Base-by-base conservation (phyloP, 2,888 invertebrate genomes). In the Helobdella robusta region DNA sequence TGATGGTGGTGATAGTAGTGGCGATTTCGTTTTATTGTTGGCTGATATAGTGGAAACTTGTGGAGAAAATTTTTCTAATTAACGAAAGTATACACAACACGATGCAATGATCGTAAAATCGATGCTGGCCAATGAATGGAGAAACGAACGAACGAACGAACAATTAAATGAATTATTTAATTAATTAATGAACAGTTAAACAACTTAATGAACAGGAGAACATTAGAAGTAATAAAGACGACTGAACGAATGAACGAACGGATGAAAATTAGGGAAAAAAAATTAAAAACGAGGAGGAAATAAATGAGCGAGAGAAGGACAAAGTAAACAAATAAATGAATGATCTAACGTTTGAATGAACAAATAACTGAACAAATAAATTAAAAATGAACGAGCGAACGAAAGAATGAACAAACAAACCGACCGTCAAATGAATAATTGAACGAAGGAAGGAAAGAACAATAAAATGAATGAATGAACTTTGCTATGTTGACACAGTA, bases 1-100 rank as follows among this genome's bases (percentile, higher is more conserved):
- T 54, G 54, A 54, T 54, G 54, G 23, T 54, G 54, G 23, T 54
- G 54, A 11, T 54, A 30, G 23, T 54, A 23, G 8, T 48, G 48
- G 23, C 23, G 48, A 48, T 48, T n/a, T n/a, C n/a, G n/a, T n/a
- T n/a, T n/a, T n/a, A n/a, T n/a, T n/a, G n/a, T n/a, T n/a, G n/a
- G n/a, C n/a, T n/a, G n/a, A n/a, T n/a, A n/a, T n/a, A n/a, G n/a
- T n/a, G n/a, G n/a, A n/a, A n/a, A n/a, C n/a, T n/a, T n/a, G n/a
- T n/a, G n/a, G n/a, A n/a, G n/a, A n/a, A n/a, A n/a, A n/a, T n/a
- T n/a, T n/a, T n/a, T n/a, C n/a, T n/a, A n/a, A n/a, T n/a, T n/a
- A n/a, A n/a, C n/a, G n/a, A n/a, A n/a, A n/a, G n/a, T n/a, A n/a
- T n/a, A n/a, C n/a, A n/a, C n/a, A n/a, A n/a, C n/a, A n/a, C n/a